Percentiles rank a stretch among this genome's conserved stretches.
These are phyloP conservation scores for Cirrhinus molitorella DNA, from an alignment of 2,797 vertebrate species.

Conservation along the genomic window DNA sequence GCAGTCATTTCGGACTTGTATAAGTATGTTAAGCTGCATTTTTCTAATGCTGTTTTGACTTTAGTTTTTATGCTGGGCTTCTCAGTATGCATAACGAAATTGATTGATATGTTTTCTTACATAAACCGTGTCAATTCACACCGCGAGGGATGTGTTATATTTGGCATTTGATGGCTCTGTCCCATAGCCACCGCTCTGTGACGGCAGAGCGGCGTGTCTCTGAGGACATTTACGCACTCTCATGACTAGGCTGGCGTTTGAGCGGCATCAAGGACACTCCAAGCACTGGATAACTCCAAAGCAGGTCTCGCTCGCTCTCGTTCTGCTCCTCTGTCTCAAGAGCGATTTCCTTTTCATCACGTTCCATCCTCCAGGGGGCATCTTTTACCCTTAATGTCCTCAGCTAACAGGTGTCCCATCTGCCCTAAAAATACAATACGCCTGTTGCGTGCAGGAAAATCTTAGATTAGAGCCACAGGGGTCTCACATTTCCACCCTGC, in stretches of 20 bases:
- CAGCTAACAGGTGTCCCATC: conserved; percentile 43
- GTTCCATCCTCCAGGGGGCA: conserved; percentile 45
- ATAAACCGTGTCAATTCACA: conserved; percentile 17
- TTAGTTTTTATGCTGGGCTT: background rate
- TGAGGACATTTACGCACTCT: conserved; percentile 24
- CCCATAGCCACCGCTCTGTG: conserved; percentile 7
- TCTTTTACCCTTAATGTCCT: conserved; percentile 48
- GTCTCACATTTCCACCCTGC: conserved; percentile 45
- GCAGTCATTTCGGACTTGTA: background rate
- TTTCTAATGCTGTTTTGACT: background rate
- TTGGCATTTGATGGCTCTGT: conserved; percentile 16
- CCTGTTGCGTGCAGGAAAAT: conserved; percentile 55
- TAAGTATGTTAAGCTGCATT: background rate
- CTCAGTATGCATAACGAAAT: conserved; percentile 8
- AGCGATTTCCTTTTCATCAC: conserved; percentile 7
- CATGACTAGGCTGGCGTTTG: conserved; percentile 9
- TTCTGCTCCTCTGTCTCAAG: conserved; percentile 33
- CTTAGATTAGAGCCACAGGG: conserved; percentile 30
- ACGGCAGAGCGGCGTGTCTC: conserved; percentile 14
- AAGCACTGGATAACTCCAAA: conserved; percentile 17
- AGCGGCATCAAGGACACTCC: conserved; percentile 37
- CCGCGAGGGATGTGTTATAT: conserved; percentile 33
- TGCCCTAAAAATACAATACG: conserved; percentile 60
- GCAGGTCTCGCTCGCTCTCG: conserved; percentile 9
- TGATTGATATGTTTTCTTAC: conserved; percentile 28